Conservation (phyloP, 2,113 vertebrate genomes). For the Hypocryptadius cinnamomeus region DNA sequence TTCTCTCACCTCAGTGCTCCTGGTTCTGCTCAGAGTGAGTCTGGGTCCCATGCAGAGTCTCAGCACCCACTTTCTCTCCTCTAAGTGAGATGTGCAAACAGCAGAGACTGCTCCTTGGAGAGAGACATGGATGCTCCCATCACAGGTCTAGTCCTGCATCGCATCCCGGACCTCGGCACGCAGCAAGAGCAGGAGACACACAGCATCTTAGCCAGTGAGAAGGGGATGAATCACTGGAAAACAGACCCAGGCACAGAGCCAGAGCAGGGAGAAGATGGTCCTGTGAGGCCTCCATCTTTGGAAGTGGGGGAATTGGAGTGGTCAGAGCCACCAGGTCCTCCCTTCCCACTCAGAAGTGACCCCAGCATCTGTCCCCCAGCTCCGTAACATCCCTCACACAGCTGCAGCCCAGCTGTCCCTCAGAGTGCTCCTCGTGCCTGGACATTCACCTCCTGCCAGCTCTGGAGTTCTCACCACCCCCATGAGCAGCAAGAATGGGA, state of each 20-base stretch:
- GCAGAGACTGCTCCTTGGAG: neutral
- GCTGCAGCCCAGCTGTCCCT: neutral
- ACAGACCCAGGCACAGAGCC: conserved; percentile 2
- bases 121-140: neutral
- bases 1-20: neutral
- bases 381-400: fast-evolving
- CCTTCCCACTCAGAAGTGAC: neutral
- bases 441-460: neutral
- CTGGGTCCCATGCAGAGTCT: neutral
- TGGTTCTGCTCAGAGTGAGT: neutral
- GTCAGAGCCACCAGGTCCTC: neutral
- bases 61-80: neutral
- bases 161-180: neutral
- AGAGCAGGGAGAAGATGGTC: neutral
- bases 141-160: neutral
- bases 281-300: neutral
- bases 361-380: neutral
- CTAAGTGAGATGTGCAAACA: neutral
- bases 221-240: conserved; percentile 41
- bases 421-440: neutral
- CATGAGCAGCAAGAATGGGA: fast-evolving
- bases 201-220: neutral
- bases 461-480: neutral
- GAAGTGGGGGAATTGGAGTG: neutral
- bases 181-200: neutral